Base-by-base conservation (phyloP, 2,888 invertebrate genomes). In the Polydesmus complanatus region DNA sequence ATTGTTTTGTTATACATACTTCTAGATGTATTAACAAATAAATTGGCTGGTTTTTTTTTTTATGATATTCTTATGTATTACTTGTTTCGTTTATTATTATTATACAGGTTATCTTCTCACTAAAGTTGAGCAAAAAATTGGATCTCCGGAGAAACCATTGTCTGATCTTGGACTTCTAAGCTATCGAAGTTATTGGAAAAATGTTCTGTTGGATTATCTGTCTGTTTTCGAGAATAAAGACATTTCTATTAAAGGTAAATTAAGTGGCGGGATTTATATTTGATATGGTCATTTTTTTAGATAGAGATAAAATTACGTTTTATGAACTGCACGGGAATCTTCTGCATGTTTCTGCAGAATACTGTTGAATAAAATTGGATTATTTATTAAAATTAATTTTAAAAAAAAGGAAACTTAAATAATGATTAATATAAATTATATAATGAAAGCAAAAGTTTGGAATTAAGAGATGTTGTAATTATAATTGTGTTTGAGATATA, bases 171-270 rank as follows among this genome's bases (percentile, higher is more conserved):
- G 98, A 18, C 80, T 98, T 60, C 90, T 97, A 71, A 94, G 95
- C 21, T 98, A 98, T 78, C 83, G 97, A 27, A 94, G 93, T 56
- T 98, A 98, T 77, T 99, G 98, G 98, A 95, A 95, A 74, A 93
- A 95, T 74, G 93, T 94, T 0, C 78, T 98, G 3, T 78, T 98
- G 61, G 87, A 89, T 70, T 87, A 94, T 71, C 79, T 98, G 61
- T 91, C 91, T 73, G 88, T 88, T 61, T 86, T 89, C 61, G 85
- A 88, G 18, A 93, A 91, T 59, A 85, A 88, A 57, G 86, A 92
- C 63, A 81, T 96, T 59, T 89, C 88, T 70, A 90, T 96, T 68
- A 88, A 95, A 76, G 91, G 91, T 78, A 80, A 65, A 8, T 51
- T 22, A n/a, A n/a, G n/a, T n/a, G n/a, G n/a, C n/a, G n/a, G n/a